Conservation (phyloP, 2,113 vertebrate genomes). For the Kobus ellipsiprymnus region DNA sequence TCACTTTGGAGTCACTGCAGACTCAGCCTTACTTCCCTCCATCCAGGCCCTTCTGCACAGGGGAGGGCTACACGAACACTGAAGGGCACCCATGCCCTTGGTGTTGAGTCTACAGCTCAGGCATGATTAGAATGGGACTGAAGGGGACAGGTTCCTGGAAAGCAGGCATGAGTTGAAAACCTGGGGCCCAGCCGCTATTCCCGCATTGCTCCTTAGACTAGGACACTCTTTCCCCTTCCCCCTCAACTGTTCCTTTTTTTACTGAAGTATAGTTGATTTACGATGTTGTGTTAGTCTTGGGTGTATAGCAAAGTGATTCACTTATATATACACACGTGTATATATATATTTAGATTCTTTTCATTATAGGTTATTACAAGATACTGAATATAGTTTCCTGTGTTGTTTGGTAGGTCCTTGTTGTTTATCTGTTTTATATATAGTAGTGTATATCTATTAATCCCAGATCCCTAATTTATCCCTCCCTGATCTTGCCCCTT, state of each 20-base stretch:
- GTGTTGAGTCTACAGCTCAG: background rate
- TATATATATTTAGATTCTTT: background rate
- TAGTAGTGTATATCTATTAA: background rate
- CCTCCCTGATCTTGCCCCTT: background rate
- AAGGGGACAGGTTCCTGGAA: background rate
- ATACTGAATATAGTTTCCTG: background rate
- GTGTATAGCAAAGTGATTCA: background rate
- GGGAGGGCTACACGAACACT: background rate
- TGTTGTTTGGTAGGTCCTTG: background rate
- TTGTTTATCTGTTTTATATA: background rate
- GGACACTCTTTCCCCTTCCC: background rate
- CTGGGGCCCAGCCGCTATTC: fast-evolving
- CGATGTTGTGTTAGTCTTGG: background rate
- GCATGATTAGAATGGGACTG: background rate
- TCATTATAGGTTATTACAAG: background rate
- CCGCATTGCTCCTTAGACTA: too few species aligned
- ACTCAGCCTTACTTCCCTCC: background rate
- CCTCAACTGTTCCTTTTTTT: background rate
- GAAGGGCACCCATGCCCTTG: background rate
- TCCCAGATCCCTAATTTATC: background rate
- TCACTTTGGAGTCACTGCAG: background rate
- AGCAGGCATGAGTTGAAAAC: background rate
- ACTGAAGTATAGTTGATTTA: background rate
- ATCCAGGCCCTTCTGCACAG: background rate
- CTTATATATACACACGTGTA: background rate